Conservation (phyloP, 2,797 vertebrate genomes). For the Cyclopterus lumpus region DNA sequence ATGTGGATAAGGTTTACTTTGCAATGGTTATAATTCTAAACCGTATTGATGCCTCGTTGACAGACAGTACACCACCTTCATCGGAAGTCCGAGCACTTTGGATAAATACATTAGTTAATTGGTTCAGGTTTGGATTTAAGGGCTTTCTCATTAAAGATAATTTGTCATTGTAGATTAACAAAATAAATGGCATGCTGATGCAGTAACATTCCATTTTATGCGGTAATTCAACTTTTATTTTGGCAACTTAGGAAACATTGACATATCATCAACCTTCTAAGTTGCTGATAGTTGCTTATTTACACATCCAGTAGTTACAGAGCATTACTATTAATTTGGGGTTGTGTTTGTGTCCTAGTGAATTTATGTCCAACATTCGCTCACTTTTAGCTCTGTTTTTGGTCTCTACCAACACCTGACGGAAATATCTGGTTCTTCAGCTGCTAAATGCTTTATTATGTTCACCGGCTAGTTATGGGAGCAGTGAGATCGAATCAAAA, state of each 20-base stretch:
- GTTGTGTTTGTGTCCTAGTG: not conserved
- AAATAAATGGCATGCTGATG: not conserved
- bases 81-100: not conserved
- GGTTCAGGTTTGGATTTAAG: conserved; percentile 8
- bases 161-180: not conserved
- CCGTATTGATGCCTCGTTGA: not conserved
- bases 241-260: not conserved
- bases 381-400: not conserved
- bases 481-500: not conserved
- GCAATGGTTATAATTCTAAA: not conserved
- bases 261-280: not conserved
- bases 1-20: not conserved
- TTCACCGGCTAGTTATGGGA: not conserved
- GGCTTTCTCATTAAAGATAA: not conserved
- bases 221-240: not conserved
- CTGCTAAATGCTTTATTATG: not conserved
- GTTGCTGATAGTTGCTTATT: not conserved
- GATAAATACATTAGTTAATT: conserved; percentile 13
- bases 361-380: not conserved
- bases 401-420: not conserved
- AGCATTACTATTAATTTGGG: not conserved
- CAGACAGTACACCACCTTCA: not conserved
- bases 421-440: not conserved
- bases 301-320: not conserved
- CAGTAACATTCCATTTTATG: not conserved